Percentiles rank a stretch among this genome's conserved stretches.
Conservation (phyloP, 2,797 vertebrate species). For the Triplophysa yarkandensis region DNA sequence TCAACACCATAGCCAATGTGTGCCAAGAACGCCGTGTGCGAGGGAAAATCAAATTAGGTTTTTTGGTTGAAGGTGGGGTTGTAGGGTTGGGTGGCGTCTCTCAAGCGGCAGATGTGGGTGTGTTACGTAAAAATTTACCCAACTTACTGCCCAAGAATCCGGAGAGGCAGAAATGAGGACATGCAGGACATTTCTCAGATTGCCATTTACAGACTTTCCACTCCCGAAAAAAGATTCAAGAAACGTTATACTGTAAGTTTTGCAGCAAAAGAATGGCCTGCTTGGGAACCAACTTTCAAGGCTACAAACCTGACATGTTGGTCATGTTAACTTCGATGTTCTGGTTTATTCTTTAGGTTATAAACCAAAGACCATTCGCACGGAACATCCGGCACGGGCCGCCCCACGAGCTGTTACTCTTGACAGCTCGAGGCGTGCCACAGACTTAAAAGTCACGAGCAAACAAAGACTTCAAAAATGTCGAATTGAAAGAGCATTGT, state of each 20-base stretch:
- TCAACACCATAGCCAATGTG: background rate
- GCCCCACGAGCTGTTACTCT: background rate
- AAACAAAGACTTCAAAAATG: constrained; percentile 23
- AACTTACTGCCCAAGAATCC: constrained; percentile 12
- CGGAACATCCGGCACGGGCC: background rate
- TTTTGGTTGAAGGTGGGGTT: constrained; percentile 49
- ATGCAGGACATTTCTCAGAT: constrained; percentile 11
- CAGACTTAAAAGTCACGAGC: background rate
- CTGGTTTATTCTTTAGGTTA: background rate
- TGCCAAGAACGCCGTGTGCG: constrained; percentile 30
- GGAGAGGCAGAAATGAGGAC: constrained; percentile 22
- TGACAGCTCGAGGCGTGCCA: background rate
- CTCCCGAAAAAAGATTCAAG: too few relatives aligned
- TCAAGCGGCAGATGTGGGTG: constrained; percentile 44
- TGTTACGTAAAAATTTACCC: constrained; percentile 33
- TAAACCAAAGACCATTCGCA: background rate
- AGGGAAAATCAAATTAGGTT: constrained; percentile 47
- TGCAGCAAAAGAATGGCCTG: too few relatives aligned
- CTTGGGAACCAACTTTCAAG: background rate
- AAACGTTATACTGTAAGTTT: too few relatives aligned
- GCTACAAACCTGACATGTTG: background rate
- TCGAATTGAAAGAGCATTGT: constrained; percentile 1
- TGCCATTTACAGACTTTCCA: background rate
- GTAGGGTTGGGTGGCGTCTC: constrained; percentile 34
- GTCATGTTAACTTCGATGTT: background rate